Base-by-base conservation (phyloP, 1,140 invertebrate genomes). In the Campoletis sonorensis region DNA sequence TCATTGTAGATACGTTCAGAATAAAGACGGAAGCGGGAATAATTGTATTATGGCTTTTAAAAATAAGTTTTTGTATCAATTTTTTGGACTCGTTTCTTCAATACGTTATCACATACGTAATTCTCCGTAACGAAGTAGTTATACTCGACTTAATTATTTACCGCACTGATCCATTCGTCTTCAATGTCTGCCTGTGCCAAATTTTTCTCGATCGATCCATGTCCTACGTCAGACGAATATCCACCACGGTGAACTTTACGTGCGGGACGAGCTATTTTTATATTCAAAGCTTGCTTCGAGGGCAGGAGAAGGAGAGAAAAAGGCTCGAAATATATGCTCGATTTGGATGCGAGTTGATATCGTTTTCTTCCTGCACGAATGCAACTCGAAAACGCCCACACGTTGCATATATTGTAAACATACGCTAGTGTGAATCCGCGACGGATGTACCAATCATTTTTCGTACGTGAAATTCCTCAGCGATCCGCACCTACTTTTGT, bases 221-320 rank as follows among this genome's bases (percentile, higher is more conserved):
- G n/a, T 70, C 67, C 30, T 33, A 18, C 30, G 23, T 27, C 23
- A 23, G 4, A 67, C 21, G 23, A 67, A 67, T 67, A 67, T 67
- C n/a, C 23, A 45, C 23, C 61, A 67, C 61, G 13, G 21, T 58
- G 61, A 64, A 45, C 70, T 75, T 54, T 75, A 51, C 45, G 71
- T 49, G 18, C 21, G 45, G 15, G 70, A 49, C 72, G 40, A 75
- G 72, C 54, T 45, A 75, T 51, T 75, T 75, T 75, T 51, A 54
- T 75, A 75, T 75, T 75, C 72, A 75, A 54, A 75, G 72, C 72
- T 51, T 26, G 72, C 72, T 72, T 75, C n/a, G 72, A 75, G 37
- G 18, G 23, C 23, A n/a, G 21, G 70, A 72, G 37, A 49, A 49
- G 37, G 37, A 11, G 40, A 30, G 45, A 45, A 75, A 75, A 33